Evolutionary conservation across 2,797 vertebrate genomes (phyloP).

Genomic region (Arvicola amphibius): DNA sequence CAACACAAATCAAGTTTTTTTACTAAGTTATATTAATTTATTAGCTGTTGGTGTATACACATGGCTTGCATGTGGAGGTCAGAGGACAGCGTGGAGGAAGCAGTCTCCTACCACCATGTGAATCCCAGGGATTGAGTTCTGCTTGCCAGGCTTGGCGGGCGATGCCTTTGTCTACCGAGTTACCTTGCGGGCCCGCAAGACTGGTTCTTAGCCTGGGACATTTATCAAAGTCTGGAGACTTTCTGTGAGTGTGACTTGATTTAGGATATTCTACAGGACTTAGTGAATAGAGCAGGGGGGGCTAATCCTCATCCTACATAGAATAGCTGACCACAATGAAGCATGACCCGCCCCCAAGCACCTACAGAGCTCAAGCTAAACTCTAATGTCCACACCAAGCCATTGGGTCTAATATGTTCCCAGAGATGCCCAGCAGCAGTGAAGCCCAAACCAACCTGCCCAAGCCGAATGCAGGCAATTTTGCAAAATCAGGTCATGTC

Average conservation of each 20-base stretch:
- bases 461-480: not conserved
- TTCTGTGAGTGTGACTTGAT: not conserved
- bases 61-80: not conserved
- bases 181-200: not conserved
- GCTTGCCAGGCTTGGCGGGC: not conserved
- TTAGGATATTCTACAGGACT: not conserved
- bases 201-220: not conserved
- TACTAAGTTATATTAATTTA: not conserved
- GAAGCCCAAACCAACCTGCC: not conserved
- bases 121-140: not conserved
- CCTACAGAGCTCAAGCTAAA: not conserved
- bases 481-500: not conserved
- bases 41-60: not conserved
- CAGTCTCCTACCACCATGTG: not conserved
- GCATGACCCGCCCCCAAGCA: not conserved
- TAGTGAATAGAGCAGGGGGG: not conserved
- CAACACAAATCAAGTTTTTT: not conserved
- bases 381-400: not conserved
- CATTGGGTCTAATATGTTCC: not conserved
- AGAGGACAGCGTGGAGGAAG: not conserved
- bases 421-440: not conserved
- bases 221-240: not conserved
- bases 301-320: not conserved
- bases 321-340: accelerated
- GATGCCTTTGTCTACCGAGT: not conserved